Evolutionary conservation across 2,888 invertebrate genomes (phyloP).

Genomic region (Pasiphila rectangulata): DNA sequence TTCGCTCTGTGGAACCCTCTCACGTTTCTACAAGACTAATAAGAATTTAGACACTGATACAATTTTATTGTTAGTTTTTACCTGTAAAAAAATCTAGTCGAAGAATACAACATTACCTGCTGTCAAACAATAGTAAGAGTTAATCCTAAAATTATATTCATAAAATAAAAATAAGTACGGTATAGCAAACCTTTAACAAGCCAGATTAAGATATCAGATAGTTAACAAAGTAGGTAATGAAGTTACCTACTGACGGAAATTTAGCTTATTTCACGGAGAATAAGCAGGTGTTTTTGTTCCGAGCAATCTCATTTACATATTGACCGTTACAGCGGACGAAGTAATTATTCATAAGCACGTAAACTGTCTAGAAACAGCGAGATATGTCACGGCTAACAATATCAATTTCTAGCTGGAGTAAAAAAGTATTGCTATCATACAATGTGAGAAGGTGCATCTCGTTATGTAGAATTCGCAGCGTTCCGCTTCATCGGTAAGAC

Average conservation of each 20-base stretch:
- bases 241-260: neutral
- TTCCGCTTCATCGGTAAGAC: slow-evolving; percentile 5
- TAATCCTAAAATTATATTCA: too few relatives aligned
- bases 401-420: neutral
- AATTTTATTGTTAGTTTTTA: too few relatives aligned
- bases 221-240: neutral
- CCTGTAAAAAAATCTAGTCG: too few relatives aligned
- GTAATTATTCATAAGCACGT: neutral
- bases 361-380: neutral
- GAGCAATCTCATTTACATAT: slow-evolving; percentile 8
- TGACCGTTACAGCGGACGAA: slow-evolving; percentile 1
- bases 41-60: slow-evolving; percentile 34
- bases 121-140: too few relatives aligned
- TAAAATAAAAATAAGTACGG: too few relatives aligned
- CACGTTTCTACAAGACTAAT: slow-evolving; percentile 65
- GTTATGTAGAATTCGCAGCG: neutral
- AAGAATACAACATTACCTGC: too few relatives aligned
- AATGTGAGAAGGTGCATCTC: neutral
- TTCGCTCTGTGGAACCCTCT: slow-evolving; percentile 62
- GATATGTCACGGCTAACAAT: neutral
- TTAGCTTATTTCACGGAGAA: slow-evolving; percentile 4
- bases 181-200: too few relatives aligned
- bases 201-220: too few relatives aligned
- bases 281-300: slow-evolving; percentile 10
- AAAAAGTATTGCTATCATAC: too few relatives aligned